Conservation (phyloP, 37 sponge, comb jelly and placozoan genomes). For the Lycopodina hypogea region DNA sequence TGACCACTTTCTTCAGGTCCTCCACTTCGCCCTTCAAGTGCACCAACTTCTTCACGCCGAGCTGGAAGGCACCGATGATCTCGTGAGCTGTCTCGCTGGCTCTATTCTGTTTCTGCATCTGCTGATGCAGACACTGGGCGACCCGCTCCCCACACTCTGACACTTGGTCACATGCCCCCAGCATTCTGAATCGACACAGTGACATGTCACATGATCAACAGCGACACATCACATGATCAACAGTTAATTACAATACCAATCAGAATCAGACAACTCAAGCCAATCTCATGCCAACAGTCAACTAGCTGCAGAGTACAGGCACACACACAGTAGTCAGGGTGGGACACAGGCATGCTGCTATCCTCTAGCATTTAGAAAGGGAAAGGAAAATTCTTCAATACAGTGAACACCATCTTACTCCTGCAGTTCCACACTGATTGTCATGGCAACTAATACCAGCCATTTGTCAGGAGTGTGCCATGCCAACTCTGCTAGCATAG, state of each 20-base stretch:
- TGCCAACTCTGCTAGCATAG: too few relatives aligned
- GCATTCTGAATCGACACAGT: conserved; percentile 7
- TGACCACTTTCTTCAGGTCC: conserved; percentile 27
- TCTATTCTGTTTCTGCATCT: conserved; percentile 41
- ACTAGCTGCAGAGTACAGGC: too few relatives aligned
- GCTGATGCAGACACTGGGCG: conserved; percentile 35
- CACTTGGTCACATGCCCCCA: conserved; percentile 24
- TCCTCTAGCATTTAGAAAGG: too few relatives aligned
- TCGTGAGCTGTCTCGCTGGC: conserved; percentile 26
- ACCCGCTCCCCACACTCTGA: conserved; percentile 28
- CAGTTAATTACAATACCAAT: neutral
- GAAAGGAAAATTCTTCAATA: too few relatives aligned
- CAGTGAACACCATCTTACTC: too few relatives aligned
- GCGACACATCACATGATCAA: neutral
- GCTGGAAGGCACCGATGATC: conserved; percentile 28
- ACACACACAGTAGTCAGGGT: too few relatives aligned
- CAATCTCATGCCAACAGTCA: too few relatives aligned
- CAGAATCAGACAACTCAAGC: too few relatives aligned
- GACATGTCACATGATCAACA: neutral
- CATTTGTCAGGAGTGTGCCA: too few relatives aligned
- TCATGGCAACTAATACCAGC: too few relatives aligned
- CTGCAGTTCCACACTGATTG: too few relatives aligned
- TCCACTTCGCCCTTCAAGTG: conserved; percentile 38
- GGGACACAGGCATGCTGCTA: too few relatives aligned
- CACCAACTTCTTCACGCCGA: conserved; percentile 39